These are phyloP conservation scores for Cephalopachus bancanus DNA, from an alignment of 2,797 vertebrate genomes.

Conservation along the genomic window DNA sequence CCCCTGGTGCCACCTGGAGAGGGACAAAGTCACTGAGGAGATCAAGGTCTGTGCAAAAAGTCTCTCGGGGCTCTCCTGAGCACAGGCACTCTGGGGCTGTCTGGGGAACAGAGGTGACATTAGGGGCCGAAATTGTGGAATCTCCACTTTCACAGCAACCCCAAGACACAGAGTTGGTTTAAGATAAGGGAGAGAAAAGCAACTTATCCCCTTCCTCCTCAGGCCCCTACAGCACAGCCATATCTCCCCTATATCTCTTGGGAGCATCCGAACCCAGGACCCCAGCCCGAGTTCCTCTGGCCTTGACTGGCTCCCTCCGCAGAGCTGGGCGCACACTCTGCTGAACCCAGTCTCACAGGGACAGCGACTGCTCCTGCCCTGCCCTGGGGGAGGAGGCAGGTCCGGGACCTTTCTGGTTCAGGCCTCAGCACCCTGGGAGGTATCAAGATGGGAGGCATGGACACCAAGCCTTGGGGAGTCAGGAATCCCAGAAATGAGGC, in stretches of 20 bases:
- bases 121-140: background rate
- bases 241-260: too few relatives aligned
- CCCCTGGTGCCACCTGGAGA: background rate
- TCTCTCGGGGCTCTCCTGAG: background rate
- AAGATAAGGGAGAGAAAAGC: too few relatives aligned
- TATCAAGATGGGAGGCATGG: fast-evolving
- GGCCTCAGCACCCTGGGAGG: background rate
- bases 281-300: fast-evolving
- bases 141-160: background rate
- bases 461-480: background rate
- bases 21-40: background rate
- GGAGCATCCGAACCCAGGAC: too few relatives aligned
- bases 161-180: background rate
- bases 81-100: fast-evolving
- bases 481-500: fast-evolving
- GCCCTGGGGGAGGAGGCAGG: fast-evolving
- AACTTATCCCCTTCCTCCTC: background rate
- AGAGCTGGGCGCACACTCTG: background rate
- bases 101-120: background rate
- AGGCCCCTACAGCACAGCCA: fast-evolving
- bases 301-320: fast-evolving
- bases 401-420: background rate
- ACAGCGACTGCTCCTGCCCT: fast-evolving
- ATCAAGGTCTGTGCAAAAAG: too few relatives aligned
- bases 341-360: too few relatives aligned